phyloP scores from a whole-genome alignment of 2,797 vertebrate species.

The Lutjanus campechanus region DNA sequence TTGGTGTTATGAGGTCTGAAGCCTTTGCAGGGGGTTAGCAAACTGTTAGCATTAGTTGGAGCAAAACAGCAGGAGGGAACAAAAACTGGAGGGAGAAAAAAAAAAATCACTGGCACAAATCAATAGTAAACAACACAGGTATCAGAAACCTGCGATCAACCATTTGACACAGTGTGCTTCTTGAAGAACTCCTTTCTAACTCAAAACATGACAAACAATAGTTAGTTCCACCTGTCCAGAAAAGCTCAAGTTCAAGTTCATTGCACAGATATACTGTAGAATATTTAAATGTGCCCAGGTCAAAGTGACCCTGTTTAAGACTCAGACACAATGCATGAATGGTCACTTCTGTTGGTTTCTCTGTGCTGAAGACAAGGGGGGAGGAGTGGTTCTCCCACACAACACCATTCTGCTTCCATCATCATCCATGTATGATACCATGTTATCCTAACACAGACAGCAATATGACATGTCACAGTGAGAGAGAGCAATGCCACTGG shows the following conservation, averaged over 20 bases:
- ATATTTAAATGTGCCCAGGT: slow-evolving; percentile 77
- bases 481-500: slow-evolving; percentile 87
- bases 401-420: slow-evolving; percentile 63
- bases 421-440: slow-evolving; percentile 64
- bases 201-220: slow-evolving; percentile 65
- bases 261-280: slow-evolving; percentile 69
- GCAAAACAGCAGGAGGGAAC: slow-evolving; percentile 51
- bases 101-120: slow-evolving; percentile 78
- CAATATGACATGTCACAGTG: slow-evolving; percentile 97
- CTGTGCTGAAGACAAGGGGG: slow-evolving; percentile 69
- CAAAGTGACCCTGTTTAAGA: slow-evolving; percentile 77
- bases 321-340: slow-evolving; percentile 76
- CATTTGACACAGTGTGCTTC: slow-evolving; percentile 84
- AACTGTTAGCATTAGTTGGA: slow-evolving; percentile 62
- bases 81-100: slow-evolving; percentile 32
- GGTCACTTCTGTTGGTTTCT: slow-evolving; percentile 72
- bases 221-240: slow-evolving; percentile 71
- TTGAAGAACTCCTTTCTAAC: slow-evolving; percentile 69
- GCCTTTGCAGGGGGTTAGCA: slow-evolving; percentile 61
- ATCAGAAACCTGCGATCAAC: slow-evolving; percentile 66
- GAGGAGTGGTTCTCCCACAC: slow-evolving; percentile 68
- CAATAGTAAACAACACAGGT: slow-evolving; percentile 77
- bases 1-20: slow-evolving; percentile 80
- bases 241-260: slow-evolving; percentile 77
- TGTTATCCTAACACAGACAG: slow-evolving; percentile 87